A percentile compares a stretch with the other conserved stretches of the same genome.
Evolutionary conservation across 2,888 invertebrate genomes (phyloP).

Genomic region (Caenorhabditis auriculariae): DNA sequence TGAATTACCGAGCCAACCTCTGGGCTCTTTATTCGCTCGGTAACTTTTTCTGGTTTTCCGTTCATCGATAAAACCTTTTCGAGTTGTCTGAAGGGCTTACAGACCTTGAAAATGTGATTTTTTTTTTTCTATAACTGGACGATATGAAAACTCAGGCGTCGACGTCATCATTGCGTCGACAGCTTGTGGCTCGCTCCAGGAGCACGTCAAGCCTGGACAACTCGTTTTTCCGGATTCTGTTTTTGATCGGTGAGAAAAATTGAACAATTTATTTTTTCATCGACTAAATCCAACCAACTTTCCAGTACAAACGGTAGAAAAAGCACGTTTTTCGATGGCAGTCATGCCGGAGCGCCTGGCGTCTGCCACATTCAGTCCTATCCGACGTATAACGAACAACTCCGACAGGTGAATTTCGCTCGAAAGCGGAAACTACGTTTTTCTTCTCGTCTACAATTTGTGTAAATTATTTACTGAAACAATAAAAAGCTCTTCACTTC

Average conservation of each 20-base stretch:
- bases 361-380: constrained; percentile 91
- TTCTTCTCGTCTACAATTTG: not conserved
- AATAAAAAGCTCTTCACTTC: too few species aligned
- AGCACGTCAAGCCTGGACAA: constrained; percentile 83
- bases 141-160: too few species aligned
- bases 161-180: constrained; percentile 90
- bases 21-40: constrained; percentile 84
- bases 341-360: constrained; percentile 72
- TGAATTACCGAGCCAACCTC: constrained; percentile 95
- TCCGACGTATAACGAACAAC: constrained; percentile 80
- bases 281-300: not conserved
- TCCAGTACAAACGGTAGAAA: constrained; percentile 48
- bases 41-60: constrained; percentile 63
- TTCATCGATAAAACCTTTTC: not conserved
- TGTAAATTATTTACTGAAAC: too few species aligned
- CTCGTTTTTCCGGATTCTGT: constrained; percentile 80
- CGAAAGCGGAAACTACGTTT: not conserved
- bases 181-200: constrained; percentile 87
- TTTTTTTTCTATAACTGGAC: too few species aligned
- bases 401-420: constrained; percentile 68
- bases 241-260: constrained; percentile 72
- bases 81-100: too few species aligned
- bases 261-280: too few species aligned
- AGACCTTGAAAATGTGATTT: too few species aligned
- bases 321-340: constrained; percentile 76